phyloP scores from a whole-genome alignment of 2,113 vertebrate genomes.

The Piliocolobus tephrosceles region DNA sequence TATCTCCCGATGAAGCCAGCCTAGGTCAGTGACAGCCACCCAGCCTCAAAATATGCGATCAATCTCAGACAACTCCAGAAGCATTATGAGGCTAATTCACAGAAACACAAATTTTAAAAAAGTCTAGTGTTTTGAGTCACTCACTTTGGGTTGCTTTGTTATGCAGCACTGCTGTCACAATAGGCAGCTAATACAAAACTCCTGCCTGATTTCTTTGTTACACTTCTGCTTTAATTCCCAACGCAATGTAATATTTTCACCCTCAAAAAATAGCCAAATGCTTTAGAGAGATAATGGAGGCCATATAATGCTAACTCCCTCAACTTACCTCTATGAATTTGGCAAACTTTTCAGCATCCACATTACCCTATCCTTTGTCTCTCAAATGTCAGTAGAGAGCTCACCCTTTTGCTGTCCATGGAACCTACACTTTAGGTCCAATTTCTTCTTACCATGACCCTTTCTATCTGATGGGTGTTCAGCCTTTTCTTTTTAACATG shows the following conservation, averaged over 20 bases:
- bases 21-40: background rate
- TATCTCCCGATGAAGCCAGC: background rate
- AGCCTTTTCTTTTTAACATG: background rate
- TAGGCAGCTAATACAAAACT: background rate
- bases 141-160: background rate
- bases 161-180: background rate
- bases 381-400: background rate
- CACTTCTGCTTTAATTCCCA: background rate
- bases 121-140: background rate
- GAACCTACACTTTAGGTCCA: background rate
- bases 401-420: background rate
- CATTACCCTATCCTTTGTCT: background rate
- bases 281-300: background rate
- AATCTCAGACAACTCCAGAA: background rate
- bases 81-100: background rate
- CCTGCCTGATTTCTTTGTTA: background rate
- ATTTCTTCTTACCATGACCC: background rate
- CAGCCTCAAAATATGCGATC: background rate
- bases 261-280: background rate
- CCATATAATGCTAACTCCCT: background rate
- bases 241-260: background rate
- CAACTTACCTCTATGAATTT: background rate
- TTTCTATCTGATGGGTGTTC: background rate
- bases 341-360: background rate
- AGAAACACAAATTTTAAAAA: background rate